Evolutionary conservation across 2,797 vertebrate species (phyloP), one percentile per base, ranked within the genome.

Genomic region (Phataginus tetradactyla): DNA sequence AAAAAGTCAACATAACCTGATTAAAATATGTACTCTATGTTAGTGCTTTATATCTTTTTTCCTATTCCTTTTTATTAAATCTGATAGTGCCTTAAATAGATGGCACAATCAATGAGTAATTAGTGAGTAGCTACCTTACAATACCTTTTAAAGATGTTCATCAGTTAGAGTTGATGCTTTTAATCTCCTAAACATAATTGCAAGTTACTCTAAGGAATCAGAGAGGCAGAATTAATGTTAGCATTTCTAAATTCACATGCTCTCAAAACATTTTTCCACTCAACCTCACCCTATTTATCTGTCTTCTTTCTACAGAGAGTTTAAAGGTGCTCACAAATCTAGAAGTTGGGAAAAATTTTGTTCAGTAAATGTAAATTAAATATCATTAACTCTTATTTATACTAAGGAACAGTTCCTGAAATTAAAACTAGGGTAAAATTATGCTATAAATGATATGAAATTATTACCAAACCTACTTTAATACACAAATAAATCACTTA

Each of bases 121-220:
- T 96, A 97, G 88, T 71, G 51, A 95, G 63, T 17, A 79, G 71
- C 93, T 95, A 64, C 84, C 92, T 96, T 90, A 90, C 84, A 92
- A 86, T 90, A 85, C 74, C 79, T 93, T 92, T 93, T 90, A 97
- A 96, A 97, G 93, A 83, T 93, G 90, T 88, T 91, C 93, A 91
- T 93, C 90, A 97, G 59, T 80, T 86, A 34, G 57, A 95, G 89
- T 93, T 95, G 96, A 92, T 86, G 72, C 49, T 96, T 96, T 96
- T 97, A 97, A 97, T 97, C 89, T 96, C 77, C 91, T 93, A 77
- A 97, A 94, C n/a, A 69, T 74, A 97, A 96, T 68, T 94, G 84
- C 91, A 90, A 72, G 79, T 90, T 96, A 91, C 93, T 94, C 79
- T 59, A 80, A 94, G 61, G 93, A 87, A 92, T 77, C 86, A 61